A percentile compares a stretch with the other conserved stretches of the same genome.
Conservation (phyloP, 2,797 vertebrate species). For the Intellagama lesueurii region DNA sequence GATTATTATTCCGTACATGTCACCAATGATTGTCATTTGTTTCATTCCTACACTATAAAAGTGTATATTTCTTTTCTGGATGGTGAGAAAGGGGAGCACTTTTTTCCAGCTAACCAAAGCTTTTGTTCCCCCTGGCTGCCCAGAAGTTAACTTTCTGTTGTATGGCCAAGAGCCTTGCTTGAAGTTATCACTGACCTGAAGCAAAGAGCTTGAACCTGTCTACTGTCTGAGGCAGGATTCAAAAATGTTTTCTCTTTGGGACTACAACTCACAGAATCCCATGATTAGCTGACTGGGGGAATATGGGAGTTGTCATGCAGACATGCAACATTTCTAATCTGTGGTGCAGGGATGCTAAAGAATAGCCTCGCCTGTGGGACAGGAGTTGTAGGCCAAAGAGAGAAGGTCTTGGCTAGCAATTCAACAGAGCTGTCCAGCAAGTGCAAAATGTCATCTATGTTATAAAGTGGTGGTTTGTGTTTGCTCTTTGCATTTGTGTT, state of each 20-base stretch:
- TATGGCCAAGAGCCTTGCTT: neutral
- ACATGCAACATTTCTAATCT: neutral
- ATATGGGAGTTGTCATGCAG: neutral
- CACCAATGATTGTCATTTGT: neutral
- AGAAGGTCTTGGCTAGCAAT: neutral
- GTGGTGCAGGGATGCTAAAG: neutral
- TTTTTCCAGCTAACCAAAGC: neutral
- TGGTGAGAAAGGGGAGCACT: too few species aligned
- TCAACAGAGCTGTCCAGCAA: too few species aligned
- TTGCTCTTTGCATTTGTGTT: conserved; percentile 22
- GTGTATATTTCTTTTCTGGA: too few species aligned
- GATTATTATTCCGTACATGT: too few species aligned
- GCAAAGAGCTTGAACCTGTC: neutral
- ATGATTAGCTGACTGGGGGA: neutral
- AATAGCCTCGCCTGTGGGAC: neutral
- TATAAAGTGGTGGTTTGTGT: neutral
- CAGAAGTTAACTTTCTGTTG: too few species aligned
- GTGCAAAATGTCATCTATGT: neutral
- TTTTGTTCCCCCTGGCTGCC: neutral
- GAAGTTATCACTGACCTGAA: neutral
- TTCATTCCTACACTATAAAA: neutral
- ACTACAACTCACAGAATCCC: neutral
- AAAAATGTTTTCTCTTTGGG: neutral
- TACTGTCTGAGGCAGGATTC: neutral
- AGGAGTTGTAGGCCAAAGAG: neutral